Conservation (phyloP, 2,797 vertebrate genomes). For the Darevskia nairensis region DNA sequence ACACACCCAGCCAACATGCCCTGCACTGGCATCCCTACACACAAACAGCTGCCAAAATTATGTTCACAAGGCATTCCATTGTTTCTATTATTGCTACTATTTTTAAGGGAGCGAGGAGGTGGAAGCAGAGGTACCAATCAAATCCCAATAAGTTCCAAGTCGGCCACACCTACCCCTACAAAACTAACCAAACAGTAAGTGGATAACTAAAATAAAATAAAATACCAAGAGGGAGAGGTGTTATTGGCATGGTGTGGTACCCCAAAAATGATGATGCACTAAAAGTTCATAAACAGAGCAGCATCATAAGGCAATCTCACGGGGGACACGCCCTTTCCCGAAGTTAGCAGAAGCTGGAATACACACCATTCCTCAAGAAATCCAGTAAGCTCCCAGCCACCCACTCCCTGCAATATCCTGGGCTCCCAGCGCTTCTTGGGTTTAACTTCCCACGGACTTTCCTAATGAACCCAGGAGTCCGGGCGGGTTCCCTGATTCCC, state of each 20-base stretch:
- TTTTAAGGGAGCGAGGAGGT: background rate
- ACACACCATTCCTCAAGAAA: accelerated
- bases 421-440: background rate
- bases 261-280: background rate
- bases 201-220: no score
- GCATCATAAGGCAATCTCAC: no score
- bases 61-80: background rate
- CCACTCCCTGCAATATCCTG: accelerated
- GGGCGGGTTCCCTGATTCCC: background rate
- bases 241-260: background rate
- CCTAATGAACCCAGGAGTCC: background rate
- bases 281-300: background rate
- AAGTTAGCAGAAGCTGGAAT: background rate
- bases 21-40: background rate
- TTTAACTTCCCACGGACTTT: background rate
- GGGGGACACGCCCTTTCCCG: background rate
- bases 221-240: background rate
- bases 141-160: background rate
- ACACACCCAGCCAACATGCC: background rate
- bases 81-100: background rate
- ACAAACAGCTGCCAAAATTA: background rate
- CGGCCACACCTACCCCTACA: background rate
- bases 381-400: background rate
- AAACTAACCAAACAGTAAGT: background rate
- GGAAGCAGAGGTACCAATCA: no score